Percentiles rank a stretch among this genome's conserved stretches.
phyloP scores from a whole-genome alignment of 2,888 invertebrate genomes.

The Noctua fimbriata region DNA sequence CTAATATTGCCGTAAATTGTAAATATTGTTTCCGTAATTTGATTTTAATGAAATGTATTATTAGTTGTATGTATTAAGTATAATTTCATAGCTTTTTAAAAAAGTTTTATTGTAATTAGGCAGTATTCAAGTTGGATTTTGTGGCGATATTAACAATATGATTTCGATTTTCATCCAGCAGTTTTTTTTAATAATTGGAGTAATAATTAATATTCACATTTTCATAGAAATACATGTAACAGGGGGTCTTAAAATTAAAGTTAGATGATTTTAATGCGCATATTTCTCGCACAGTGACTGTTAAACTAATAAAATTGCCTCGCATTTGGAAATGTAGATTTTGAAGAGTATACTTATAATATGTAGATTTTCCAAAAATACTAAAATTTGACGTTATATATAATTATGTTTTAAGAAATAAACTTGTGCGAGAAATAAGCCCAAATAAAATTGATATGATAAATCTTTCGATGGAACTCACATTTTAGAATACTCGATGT shows the following conservation, averaged over 20 bases:
- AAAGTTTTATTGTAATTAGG: constrained; percentile 79
- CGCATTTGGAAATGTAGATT: constrained; percentile 90
- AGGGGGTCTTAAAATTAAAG: constrained; percentile 82
- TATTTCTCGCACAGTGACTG: constrained; percentile 81
- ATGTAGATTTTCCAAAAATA: constrained; percentile 85
- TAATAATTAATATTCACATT: constrained; percentile 69
- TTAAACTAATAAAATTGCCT: constrained; percentile 89
- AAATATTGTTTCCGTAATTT: constrained; percentile 89
- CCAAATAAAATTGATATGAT: constrained; percentile 66
- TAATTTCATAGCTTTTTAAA: constrained; percentile 86
- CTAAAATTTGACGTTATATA: constrained; percentile 84
- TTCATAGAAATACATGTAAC: constrained; percentile 84
- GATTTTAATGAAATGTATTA: constrained; percentile 88
- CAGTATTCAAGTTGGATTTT: constrained; percentile 86
- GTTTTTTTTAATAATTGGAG: constrained; percentile 65
- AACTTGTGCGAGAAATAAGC: constrained; percentile 81
- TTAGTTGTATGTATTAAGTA: constrained; percentile 83
- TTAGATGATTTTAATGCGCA: constrained; percentile 74
- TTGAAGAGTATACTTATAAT: constrained; percentile 85
- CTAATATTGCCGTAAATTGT: constrained; percentile 85
- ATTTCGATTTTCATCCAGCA: constrained; percentile 68
- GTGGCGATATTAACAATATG: constrained; percentile 82
- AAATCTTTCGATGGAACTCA: constrained; percentile 58
- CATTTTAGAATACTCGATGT: constrained; percentile 48
- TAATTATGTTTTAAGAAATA: constrained; percentile 84